phyloP scores from a whole-genome alignment of 2,113 vertebrate species.

The Cyanoderma ruficeps region DNA sequence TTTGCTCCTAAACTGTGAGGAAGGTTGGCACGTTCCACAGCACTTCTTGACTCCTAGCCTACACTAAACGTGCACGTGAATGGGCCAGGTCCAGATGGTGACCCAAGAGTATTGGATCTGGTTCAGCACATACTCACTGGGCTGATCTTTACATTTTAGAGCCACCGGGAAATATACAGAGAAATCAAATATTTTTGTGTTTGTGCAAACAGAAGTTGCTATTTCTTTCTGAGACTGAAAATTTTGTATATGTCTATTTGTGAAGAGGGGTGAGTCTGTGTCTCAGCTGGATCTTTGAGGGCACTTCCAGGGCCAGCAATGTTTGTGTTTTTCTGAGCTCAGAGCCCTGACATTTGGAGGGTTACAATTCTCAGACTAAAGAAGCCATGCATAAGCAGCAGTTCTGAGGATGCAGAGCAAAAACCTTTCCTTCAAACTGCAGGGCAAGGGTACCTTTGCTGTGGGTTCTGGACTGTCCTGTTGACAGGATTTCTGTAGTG shows the following conservation, averaged over 20 bases:
- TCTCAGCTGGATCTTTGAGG: neutral
- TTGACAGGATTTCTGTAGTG: neutral
- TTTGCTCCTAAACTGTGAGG: neutral
- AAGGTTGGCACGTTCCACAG: accelerated
- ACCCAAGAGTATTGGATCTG: neutral
- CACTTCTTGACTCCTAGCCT: neutral
- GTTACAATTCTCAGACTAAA: neutral
- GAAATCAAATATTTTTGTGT: neutral
- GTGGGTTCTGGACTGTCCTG: neutral
- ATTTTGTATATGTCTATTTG: neutral
- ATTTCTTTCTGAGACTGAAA: neutral
- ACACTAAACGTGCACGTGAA: neutral
- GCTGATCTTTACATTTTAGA: neutral
- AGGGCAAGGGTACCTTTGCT: neutral
- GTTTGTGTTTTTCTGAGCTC: neutral
- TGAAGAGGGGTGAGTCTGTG: neutral
- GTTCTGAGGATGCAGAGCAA: neutral
- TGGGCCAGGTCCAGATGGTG: neutral
- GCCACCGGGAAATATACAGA: neutral
- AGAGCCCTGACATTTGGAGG: neutral
- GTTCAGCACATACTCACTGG: neutral
- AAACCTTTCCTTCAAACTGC: neutral
- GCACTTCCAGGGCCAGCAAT: neutral
- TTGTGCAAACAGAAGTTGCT: neutral
- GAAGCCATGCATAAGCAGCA: neutral